phyloP scores from a whole-genome alignment of 2,888 invertebrate species.

The Athalia circularis region DNA sequence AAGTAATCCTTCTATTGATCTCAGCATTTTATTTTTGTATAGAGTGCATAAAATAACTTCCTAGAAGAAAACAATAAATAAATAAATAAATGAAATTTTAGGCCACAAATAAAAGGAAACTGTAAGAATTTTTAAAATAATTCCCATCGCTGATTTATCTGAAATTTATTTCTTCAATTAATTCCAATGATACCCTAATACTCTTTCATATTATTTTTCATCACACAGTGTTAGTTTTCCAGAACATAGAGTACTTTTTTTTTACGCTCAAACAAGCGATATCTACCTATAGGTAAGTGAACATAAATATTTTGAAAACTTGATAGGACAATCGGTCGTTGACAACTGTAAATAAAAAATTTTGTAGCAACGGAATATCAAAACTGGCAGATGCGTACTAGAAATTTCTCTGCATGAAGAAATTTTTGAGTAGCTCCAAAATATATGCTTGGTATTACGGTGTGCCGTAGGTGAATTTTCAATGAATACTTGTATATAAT shows the following conservation, averaged over 20 bases:
- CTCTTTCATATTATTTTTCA: neutral
- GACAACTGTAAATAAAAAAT: too few relatives aligned
- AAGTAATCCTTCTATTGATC: slow-evolving; percentile 67
- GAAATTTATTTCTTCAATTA: neutral
- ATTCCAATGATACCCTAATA: slow-evolving; percentile 54
- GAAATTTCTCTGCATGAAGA: too few relatives aligned
- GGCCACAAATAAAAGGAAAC: slow-evolving; percentile 62
- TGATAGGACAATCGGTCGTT: too few relatives aligned
- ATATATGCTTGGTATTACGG: too few relatives aligned
- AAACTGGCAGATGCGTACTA: too few relatives aligned
- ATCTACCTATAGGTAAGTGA: too few relatives aligned
- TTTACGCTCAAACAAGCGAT: too few relatives aligned
- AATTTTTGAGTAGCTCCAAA: too few relatives aligned
- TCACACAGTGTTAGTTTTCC: slow-evolving; percentile 57
- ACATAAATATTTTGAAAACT: too few relatives aligned
- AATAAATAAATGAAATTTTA: slow-evolving; percentile 58
- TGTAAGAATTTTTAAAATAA: slow-evolving; percentile 65
- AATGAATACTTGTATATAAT: slow-evolving; percentile 58
- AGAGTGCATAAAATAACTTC: slow-evolving; percentile 41
- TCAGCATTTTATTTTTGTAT: slow-evolving; percentile 72
- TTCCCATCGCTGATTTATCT: slow-evolving; percentile 63
- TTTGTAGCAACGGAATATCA: too few relatives aligned
- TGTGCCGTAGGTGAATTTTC: slow-evolving; percentile 56
- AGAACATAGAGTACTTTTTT: too few relatives aligned
- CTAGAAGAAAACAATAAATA: slow-evolving; percentile 56